These are phyloP conservation scores for Schizopygopsis malacanthus DNA, from an alignment of 2,797 vertebrate genomes.

Conservation along the genomic window DNA sequence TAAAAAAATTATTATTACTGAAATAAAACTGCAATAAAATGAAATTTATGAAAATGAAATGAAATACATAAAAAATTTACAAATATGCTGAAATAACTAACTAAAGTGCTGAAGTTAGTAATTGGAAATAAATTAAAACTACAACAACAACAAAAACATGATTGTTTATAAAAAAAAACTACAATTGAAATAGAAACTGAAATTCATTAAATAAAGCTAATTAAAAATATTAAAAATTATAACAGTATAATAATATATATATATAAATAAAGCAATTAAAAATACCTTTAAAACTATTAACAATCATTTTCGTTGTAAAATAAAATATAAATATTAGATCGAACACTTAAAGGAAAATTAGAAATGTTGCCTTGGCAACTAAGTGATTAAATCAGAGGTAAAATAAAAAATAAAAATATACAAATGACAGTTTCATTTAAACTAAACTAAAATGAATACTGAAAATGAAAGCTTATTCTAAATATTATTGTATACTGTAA, in stretches of 20 bases:
- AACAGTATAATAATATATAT: not conserved
- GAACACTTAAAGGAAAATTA: no score
- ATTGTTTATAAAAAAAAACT: no score
- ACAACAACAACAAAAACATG: no score
- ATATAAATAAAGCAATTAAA: not conserved
- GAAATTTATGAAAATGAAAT: not conserved
- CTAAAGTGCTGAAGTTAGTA: no score
- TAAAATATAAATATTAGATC: not conserved
- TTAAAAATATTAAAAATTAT: no score
- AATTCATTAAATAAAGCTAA: no score
- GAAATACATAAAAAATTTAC: no score
- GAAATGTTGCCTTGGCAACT: not conserved
- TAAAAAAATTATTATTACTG: not conserved
- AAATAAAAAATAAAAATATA: not conserved
- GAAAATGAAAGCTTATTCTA: not conserved
- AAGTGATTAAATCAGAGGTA: not conserved
- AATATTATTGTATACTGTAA: not conserved
- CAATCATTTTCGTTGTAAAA: not conserved
- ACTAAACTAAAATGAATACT: not conserved
- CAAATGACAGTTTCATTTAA: not conserved
- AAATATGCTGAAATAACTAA: no score
- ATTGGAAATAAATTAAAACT: no score
- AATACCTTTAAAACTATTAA: not conserved
- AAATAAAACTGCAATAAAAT: not conserved
- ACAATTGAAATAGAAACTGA: no score